Evolutionary conservation across 2,888 invertebrate species (phyloP).

Genomic region (Hirtodrosophila confusa): DNA sequence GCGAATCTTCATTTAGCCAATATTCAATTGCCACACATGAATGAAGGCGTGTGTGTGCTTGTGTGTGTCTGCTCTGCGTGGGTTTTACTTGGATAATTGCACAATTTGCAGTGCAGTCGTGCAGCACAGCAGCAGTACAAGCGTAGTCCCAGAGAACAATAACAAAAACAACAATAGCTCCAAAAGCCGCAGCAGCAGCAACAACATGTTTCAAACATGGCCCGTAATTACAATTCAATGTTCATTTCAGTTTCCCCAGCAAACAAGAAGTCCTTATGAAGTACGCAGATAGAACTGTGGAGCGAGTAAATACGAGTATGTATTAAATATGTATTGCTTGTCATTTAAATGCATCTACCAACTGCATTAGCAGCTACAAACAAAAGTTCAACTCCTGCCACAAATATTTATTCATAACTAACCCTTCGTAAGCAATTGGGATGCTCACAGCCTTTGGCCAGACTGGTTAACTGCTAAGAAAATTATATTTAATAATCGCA

Average conservation of each 20-base stretch:
- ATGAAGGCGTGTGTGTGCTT: not conserved
- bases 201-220: not conserved
- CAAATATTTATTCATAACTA: too few species aligned
- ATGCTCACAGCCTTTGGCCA: too few species aligned
- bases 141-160: constrained; percentile 9
- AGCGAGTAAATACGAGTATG: too few species aligned
- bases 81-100: constrained; percentile 53
- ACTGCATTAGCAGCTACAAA: not conserved
- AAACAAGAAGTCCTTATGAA: too few species aligned
- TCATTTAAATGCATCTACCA: not conserved
- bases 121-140: constrained; percentile 18
- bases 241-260: constrained; percentile 16
- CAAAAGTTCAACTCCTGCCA: not conserved
- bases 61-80: constrained; percentile 3
- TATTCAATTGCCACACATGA: constrained; percentile 31
- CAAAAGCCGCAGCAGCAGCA: too few species aligned
- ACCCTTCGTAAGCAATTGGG: too few species aligned
- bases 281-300: too few species aligned
- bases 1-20: constrained; percentile 20
- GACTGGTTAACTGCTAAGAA: too few species aligned
- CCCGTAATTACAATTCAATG: constrained; percentile 31
- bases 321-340: not conserved
- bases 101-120: constrained; percentile 49
- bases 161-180: constrained; percentile 10
- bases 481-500: too few species aligned